Evolutionary conservation across 2,113 vertebrate species (phyloP), one percentile per base, ranked within the genome.

Genomic region (Pangasianodon gigas): DNA sequence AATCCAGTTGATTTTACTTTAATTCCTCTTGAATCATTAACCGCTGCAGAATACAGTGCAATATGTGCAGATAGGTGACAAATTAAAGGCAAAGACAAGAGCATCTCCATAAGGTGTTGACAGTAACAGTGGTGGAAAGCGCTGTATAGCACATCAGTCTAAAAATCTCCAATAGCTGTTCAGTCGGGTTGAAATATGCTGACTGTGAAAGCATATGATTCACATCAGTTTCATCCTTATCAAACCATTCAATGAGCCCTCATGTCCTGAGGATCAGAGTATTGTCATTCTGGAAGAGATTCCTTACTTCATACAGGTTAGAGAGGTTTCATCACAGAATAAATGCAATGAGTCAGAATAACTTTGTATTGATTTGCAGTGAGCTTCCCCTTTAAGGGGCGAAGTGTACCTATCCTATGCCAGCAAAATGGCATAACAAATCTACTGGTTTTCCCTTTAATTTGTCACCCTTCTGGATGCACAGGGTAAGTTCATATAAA

Each of bases 1-100:
- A 93, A 92, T 92, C 74, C 1, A 65, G 26, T 32, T 11, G 26
- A 67, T 80, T 37, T 21, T 26, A 24, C 2, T 52, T 60, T 37
- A 26, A 79, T 4, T 44, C 51, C 1, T 21, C 37, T 37, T 37
- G 37, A 37, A 37, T 37, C 37, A 16, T 51, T 67, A 11, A 82
- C 46, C 65, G 7, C 51, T 41, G 16, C 18, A 41, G n/a, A 82
- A 51, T 82, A 56, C 10, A 54, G 7, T 56, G 18, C 6, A 18
- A 21, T 4, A 21, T 18, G 18, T 32, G 10, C n/a, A 56, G 0
- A 82, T 54, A 2, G 14, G n/a, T 81, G 48, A 52, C 48, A 16
- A 52, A 5, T 11, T 54, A 54, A 54, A 54, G 52, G 11, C 52
- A 54, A 54, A 54, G 13, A 52, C 79, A 52, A 18, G 7, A 32